Evolutionary conservation across 2,113 vertebrate genomes (phyloP).

Genomic region (Pithys albifrons): DNA sequence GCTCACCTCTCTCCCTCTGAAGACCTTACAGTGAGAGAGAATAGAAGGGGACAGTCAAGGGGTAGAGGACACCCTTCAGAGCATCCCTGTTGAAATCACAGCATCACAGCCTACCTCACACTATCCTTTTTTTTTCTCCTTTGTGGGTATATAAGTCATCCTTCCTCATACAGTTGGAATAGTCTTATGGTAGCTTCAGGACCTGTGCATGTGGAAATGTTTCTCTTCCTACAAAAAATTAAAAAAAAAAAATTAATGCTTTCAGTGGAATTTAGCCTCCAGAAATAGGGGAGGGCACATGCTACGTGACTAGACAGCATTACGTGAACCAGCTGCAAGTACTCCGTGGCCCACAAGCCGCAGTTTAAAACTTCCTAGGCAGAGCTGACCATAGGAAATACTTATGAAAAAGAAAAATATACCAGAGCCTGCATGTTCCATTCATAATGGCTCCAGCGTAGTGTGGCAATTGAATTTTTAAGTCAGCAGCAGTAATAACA

Average conservation of each 20-base stretch:
- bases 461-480: background rate
- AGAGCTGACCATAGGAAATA: conserved; percentile 20
- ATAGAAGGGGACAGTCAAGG: background rate
- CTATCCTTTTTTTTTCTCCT: background rate
- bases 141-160: background rate
- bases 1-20: background rate
- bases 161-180: background rate
- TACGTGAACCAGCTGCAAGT: background rate
- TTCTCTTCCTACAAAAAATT: background rate
- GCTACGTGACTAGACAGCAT: background rate
- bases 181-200: background rate
- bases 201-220: background rate
- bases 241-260: background rate
- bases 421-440: background rate
- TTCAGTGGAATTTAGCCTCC: conserved; percentile 5
- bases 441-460: background rate
- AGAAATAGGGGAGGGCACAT: background rate
- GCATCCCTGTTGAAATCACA: background rate
- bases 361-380: background rate
- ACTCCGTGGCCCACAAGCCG: background rate
- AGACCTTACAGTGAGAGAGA: background rate
- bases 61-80: background rate
- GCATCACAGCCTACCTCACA: background rate
- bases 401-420: conserved; percentile 3
- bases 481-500: background rate